Conservation (phyloP, 2,888 invertebrate species). For the Bhutanitis thaidina region DNA sequence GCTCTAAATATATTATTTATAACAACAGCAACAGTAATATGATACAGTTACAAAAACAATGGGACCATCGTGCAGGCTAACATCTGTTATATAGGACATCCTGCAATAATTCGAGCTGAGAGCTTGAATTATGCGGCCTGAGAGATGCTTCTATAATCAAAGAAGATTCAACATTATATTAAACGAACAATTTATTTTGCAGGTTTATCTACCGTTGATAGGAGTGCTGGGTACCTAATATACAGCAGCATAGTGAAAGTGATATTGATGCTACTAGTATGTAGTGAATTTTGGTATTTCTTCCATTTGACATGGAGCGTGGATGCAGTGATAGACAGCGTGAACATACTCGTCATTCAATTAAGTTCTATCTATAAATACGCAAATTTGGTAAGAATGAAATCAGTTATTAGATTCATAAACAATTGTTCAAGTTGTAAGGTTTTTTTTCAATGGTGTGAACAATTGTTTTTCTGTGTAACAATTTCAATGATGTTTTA, state of each 20-base stretch:
- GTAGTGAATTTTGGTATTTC: conserved; percentile 49
- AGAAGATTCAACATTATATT: not conserved
- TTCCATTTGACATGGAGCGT: conserved; percentile 38
- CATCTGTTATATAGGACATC: no score
- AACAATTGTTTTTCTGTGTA: no score
- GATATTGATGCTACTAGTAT: conserved; percentile 37
- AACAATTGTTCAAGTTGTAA: no score
- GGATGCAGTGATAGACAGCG: conserved; percentile 43
- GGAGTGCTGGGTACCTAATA: conserved; percentile 15
- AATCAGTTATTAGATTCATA: no score
- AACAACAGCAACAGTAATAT: no score
- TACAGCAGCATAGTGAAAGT: conserved; percentile 33
- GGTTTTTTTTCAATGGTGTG: no score
- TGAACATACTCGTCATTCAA: conserved; percentile 50
- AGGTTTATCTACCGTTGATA: conserved; percentile 28
- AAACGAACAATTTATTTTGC: not conserved
- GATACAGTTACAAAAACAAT: no score
- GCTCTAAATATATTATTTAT: no score
- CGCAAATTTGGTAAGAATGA: conserved; percentile 47
- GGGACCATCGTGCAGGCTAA: no score
- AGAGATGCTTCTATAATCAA: not conserved
- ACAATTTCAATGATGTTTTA: no score
- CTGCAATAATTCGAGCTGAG: no score
- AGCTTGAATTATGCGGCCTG: not conserved
- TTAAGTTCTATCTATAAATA: conserved; percentile 50